Evolutionary conservation across 2,888 invertebrate species (phyloP).

Genomic region (Tryphoninae sp.): DNA sequence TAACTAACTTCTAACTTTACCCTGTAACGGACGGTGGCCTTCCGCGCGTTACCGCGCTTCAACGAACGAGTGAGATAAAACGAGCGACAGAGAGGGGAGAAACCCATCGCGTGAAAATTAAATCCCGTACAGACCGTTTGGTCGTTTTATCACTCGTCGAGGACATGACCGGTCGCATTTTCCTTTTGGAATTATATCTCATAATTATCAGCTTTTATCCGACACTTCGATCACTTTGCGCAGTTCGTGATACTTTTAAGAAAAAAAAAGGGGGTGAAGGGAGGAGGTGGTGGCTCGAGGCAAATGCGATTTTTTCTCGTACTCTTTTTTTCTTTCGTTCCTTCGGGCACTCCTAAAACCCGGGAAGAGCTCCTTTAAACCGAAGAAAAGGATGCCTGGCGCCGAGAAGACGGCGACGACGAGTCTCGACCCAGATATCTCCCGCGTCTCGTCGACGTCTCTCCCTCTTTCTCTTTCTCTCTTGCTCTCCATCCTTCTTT

Average conservation of each 20-base stretch:
- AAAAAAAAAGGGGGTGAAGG: slow-evolving; percentile 17
- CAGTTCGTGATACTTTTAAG: neutral
- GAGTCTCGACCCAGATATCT: slow-evolving; percentile 80
- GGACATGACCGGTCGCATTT: slow-evolving; percentile 2
- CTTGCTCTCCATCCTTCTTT: slow-evolving; percentile 70
- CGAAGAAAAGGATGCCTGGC: slow-evolving; percentile 77
- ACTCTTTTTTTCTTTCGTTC: slow-evolving; percentile 44
- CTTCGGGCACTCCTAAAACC: slow-evolving; percentile 58
- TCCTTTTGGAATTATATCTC: too few relatives aligned
- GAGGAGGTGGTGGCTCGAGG: slow-evolving; percentile 16
- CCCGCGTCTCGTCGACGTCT: slow-evolving; percentile 73
- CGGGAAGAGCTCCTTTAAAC: slow-evolving; percentile 65
- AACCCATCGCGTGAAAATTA: slow-evolving; percentile 61
- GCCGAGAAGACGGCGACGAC: slow-evolving; percentile 79
- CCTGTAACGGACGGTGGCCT: slow-evolving; percentile 71
- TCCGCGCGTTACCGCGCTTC: slow-evolving; percentile 59
- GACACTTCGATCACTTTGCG: too few relatives aligned
- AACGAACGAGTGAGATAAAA: slow-evolving; percentile 34
- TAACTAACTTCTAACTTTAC: slow-evolving; percentile 80
- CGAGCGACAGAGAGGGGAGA: slow-evolving; percentile 15
- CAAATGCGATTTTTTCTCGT: slow-evolving; percentile 53
- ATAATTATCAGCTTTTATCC: too few relatives aligned
- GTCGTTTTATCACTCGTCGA: slow-evolving; percentile 29
- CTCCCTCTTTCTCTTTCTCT: slow-evolving; percentile 73
- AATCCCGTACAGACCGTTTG: slow-evolving; percentile 56